phyloP scores from a whole-genome alignment of 2,113 vertebrate species.

The Herpailurus yagouaroundi region DNA sequence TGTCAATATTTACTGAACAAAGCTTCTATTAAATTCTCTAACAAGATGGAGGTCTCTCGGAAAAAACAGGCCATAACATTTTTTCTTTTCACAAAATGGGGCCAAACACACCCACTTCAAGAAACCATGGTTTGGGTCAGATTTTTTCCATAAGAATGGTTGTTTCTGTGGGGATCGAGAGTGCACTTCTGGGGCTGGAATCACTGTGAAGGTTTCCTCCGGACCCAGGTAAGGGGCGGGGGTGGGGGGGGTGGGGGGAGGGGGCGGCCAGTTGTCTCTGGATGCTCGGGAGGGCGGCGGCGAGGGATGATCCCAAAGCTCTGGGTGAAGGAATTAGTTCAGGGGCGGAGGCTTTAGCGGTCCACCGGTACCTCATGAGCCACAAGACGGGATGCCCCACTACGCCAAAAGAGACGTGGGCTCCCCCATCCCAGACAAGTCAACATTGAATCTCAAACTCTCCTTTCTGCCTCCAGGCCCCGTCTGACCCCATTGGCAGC shows the following conservation, averaged over 20 bases:
- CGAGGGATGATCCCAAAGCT: neutral
- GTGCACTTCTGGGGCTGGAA: neutral
- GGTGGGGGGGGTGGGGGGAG: neutral
- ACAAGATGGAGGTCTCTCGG: constrained; percentile 79
- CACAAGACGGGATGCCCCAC: neutral
- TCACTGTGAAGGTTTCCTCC: neutral
- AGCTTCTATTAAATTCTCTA: constrained; percentile 67
- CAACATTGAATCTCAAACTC: constrained; percentile 59
- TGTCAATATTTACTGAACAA: constrained; percentile 69
- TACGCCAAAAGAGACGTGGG: constrained; percentile 22
- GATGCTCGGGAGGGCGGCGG: constrained; percentile 1
- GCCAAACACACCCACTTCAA: constrained; percentile 67
- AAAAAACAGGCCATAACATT: constrained; percentile 58
- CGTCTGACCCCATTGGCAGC: constrained; percentile 69
- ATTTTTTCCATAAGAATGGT: constrained; percentile 49
- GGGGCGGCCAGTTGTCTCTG: neutral
- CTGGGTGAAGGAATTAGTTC: neutral
- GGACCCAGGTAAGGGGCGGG: neutral
- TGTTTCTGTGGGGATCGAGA: neutral
- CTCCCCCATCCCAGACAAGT: constrained; percentile 37
- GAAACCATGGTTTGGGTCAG: constrained; percentile 80
- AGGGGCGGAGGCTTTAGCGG: neutral
- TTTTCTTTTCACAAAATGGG: constrained; percentile 73
- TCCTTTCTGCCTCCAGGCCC: constrained; percentile 63
- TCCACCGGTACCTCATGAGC: neutral